Evolutionary conservation across 2,797 vertebrate genomes (phyloP), one percentile per base, ranked within the genome.

Genomic region (Gallirallus australis): DNA sequence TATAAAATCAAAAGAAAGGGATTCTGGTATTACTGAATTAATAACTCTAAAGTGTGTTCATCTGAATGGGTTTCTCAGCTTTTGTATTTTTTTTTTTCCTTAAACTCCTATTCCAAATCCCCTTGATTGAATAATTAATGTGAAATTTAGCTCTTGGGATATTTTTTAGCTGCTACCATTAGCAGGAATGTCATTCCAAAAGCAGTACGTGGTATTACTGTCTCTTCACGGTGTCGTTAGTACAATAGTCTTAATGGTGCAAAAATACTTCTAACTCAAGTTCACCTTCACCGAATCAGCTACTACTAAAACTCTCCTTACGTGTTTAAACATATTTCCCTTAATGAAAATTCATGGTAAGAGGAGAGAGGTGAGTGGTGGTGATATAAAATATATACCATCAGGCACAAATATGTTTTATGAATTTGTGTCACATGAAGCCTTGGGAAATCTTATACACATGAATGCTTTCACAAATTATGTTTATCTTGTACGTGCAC

Each of bases 391-490:
- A 90, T 54, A 52, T 15, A 53, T 81, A n/a, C 48, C 33, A 66
- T 70, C 66, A 68, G 56, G 33, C 37, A 52, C 57, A 61, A 87
- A 63, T 86, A 65, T 61, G 31, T 82, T 95, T 94, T 91, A 86
- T 89, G 66, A 78, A 54, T 71, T 84, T 61, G 42, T 92, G 81
- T 76, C 87, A 68, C 63, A 78, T 1, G 3, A 87, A 93, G 81
- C 81, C 78, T 79, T 89, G 71, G 64, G 93, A 94, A 87, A 94
- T 90, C 81, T 93, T 86, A 11, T 15, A 76, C 50, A 37, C 65
- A 21, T 37, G 25, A 86, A 75, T 65, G 17, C 70, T 76, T 68
- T 86, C 47, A 76, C 80, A 94, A 75, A 85, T 91, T 83, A 37
- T 35, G 45, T 91, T 96, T 91, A 72, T 89, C 61, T 89, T 59